Evolutionary conservation across 2,797 vertebrate genomes (phyloP).

Genomic region (Melanotaenia parkinsoni): DNA sequence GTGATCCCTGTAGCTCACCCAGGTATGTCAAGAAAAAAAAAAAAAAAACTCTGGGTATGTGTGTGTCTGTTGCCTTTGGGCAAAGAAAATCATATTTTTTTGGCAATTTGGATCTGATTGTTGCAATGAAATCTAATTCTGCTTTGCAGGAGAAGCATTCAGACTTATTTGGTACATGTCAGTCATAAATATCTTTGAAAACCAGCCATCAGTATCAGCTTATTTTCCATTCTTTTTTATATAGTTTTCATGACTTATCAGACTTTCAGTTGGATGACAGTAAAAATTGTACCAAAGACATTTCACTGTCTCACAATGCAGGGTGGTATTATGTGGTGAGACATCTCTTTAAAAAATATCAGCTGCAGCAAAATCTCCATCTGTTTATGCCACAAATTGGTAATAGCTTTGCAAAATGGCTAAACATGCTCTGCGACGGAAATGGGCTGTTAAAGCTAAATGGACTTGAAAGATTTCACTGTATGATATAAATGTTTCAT

Average conservation of each 20-base stretch:
- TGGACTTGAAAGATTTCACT: neutral
- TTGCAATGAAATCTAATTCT: neutral
- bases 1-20: neutral
- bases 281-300: neutral
- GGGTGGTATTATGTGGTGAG: neutral
- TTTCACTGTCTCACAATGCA: neutral
- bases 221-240: neutral
- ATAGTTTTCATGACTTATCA: neutral
- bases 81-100: neutral
- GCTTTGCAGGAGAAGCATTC: neutral
- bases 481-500: neutral
- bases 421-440: neutral
- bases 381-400: conserved; percentile 13
- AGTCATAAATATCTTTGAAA: neutral
- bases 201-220: neutral
- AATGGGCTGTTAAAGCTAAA: neutral
- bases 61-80: neutral
- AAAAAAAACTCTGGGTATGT: neutral
- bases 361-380: neutral
- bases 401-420: conserved; percentile 7
- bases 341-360: neutral
- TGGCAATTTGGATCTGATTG: neutral
- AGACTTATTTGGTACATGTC: neutral
- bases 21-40: neutral
- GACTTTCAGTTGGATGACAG: neutral